These are phyloP conservation scores for Diabrotica balteata DNA, from an alignment of 2,888 invertebrate species.

Conservation along the genomic window DNA sequence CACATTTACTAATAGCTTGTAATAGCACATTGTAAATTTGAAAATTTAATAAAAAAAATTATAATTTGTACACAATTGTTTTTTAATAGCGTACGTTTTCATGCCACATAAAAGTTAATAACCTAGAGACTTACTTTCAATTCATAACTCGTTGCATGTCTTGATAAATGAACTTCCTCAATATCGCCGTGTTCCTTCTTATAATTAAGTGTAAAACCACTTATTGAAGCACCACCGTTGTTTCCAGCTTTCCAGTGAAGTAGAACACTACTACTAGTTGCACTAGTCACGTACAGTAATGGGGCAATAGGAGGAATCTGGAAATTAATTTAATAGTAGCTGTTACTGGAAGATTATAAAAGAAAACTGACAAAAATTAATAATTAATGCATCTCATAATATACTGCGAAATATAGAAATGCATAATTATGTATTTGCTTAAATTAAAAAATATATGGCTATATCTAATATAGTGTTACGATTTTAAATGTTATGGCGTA, in stretches of 20 bases:
- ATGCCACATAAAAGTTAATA: too few species aligned
- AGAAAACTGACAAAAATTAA: not conserved
- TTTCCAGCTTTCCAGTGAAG: conserved; percentile 78
- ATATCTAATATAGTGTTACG: too few species aligned
- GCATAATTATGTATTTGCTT: too few species aligned
- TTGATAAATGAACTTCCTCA: conserved; percentile 70
- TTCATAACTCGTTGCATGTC: conserved; percentile 73
- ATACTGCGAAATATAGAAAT: too few species aligned
- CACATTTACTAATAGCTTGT: too few species aligned
- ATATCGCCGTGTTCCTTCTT: conserved; percentile 70
- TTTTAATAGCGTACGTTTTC: too few species aligned
- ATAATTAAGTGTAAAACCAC: conserved; percentile 73
- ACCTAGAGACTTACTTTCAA: conserved; percentile 62
- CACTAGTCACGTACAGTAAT: conserved; percentile 75
- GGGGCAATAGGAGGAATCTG: conserved; percentile 81
- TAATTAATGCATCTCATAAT: too few species aligned
- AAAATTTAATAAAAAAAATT: too few species aligned
- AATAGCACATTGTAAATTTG: too few species aligned
- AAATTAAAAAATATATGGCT: too few species aligned
- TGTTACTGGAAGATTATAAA: conserved; percentile 58
- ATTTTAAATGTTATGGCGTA: too few species aligned
- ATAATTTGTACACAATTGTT: too few species aligned
- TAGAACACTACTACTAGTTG: conserved; percentile 76
- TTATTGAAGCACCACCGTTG: conserved; percentile 73
- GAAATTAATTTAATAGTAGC: conserved; percentile 57